Evolutionary conservation across 2,113 vertebrate species (phyloP).

Genomic region (Sterna hirundo): DNA sequence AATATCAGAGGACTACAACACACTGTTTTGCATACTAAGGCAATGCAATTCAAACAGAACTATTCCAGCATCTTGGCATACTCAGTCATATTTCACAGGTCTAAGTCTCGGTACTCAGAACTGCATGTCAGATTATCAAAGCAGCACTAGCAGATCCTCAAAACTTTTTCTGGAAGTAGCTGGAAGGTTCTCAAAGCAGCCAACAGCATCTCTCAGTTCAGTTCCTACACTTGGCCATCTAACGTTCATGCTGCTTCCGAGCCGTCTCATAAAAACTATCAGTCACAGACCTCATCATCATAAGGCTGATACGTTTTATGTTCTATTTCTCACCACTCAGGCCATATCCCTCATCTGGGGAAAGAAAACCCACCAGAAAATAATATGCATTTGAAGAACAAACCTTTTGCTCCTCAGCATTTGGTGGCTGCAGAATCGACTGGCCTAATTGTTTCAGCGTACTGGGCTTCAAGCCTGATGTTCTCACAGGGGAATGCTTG

Average conservation of each 20-base stretch:
- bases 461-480: conserved; percentile 89
- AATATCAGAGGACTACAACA: background rate
- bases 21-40: background rate
- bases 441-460: conserved; percentile 87
- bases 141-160: background rate
- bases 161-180: background rate
- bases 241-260: background rate
- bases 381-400: background rate
- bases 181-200: background rate
- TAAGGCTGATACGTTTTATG: background rate
- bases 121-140: background rate
- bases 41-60: background rate
- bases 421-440: conserved; percentile 63
- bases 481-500: conserved; percentile 72
- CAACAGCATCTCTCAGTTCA: background rate
- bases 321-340: background rate
- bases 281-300: background rate
- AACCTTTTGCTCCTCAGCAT: conserved; percentile 63
- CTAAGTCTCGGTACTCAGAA: background rate
- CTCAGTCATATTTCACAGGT: background rate
- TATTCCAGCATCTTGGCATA: background rate
- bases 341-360: background rate
- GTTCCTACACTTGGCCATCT: background rate
- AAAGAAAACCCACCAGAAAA: background rate
- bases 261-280: background rate